phyloP scores from a whole-genome alignment of 2,888 invertebrate genomes.

The Microctonus hyperodae region DNA sequence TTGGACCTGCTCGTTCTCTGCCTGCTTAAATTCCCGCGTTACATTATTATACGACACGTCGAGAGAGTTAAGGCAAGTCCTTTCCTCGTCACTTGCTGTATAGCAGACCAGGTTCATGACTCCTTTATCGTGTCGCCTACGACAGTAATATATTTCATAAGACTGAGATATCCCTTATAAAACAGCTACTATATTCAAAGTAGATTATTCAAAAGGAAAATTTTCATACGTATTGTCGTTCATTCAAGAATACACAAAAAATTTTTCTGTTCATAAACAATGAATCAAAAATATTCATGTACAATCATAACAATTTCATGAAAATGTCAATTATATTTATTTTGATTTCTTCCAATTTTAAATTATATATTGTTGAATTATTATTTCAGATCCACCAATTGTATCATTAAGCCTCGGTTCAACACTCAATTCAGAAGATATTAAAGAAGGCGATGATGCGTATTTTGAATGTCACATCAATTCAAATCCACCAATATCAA shows the following conservation, averaged over 20 bases:
- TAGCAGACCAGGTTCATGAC: constrained; percentile 19
- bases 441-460: constrained; percentile 92
- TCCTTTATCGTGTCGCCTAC: constrained; percentile 28
- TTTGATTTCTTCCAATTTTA: too few relatives aligned
- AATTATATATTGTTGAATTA: too few relatives aligned
- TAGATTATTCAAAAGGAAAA: background rate
- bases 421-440: constrained; percentile 84
- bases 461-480: constrained; percentile 93
- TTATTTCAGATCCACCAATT: constrained; percentile 85
- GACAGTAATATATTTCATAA: constrained; percentile 12
- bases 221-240: background rate
- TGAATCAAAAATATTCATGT: background rate
- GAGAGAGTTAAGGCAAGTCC: constrained; percentile 7
- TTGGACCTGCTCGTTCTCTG: constrained; percentile 27
- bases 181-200: background rate
- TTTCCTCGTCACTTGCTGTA: constrained; percentile 6
- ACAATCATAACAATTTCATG: background rate
- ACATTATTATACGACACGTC: constrained; percentile 21
- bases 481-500: constrained; percentile 85
- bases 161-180: background rate
- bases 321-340: background rate
- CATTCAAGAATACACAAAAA: background rate
- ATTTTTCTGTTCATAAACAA: background rate
- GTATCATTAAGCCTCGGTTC: constrained; percentile 83
- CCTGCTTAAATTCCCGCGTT: constrained; percentile 25